These are phyloP conservation scores for Argya squamiceps DNA, from an alignment of 2,797 vertebrate genomes.

Conservation along the genomic window DNA sequence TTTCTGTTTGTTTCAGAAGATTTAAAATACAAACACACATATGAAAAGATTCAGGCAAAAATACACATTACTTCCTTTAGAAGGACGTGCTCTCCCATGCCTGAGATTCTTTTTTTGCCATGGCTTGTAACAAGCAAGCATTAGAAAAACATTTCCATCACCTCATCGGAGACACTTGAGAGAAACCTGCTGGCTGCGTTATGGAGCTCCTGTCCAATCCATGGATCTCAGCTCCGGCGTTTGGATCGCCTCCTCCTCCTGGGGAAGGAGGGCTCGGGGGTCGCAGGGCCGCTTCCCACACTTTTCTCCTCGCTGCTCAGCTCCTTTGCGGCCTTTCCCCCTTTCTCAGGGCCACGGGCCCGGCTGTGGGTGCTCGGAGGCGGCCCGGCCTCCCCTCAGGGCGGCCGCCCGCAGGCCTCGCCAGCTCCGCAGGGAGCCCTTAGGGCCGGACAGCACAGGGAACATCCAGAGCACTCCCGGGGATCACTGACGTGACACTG, in stretches of 20 bases:
- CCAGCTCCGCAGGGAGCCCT: too few species aligned
- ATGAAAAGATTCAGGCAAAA: background rate
- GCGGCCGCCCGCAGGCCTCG: background rate
- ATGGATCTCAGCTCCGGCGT: too few species aligned
- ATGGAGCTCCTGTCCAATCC: background rate
- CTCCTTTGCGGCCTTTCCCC: background rate
- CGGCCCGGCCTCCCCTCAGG: accelerated
- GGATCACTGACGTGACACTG: too few species aligned
- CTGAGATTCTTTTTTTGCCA: background rate
- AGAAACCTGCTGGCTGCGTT: background rate
- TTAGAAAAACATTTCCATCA: background rate
- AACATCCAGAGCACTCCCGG: too few species aligned
- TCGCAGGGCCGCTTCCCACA: accelerated
- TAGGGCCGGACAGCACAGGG: too few species aligned
- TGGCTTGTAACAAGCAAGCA: background rate
- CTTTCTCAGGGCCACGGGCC: accelerated
- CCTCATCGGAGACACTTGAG: background rate
- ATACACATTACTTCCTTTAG: background rate
- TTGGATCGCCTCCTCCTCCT: background rate
- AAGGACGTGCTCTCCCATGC: background rate
- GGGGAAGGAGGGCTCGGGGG: accelerated
- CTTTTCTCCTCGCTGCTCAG: background rate
- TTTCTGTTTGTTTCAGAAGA: background rate
- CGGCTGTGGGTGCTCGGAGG: background rate
- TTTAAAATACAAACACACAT: background rate